These are phyloP conservation scores for Eurytoma adleriae DNA, from an alignment of 2,888 invertebrate species.

Conservation along the genomic window DNA sequence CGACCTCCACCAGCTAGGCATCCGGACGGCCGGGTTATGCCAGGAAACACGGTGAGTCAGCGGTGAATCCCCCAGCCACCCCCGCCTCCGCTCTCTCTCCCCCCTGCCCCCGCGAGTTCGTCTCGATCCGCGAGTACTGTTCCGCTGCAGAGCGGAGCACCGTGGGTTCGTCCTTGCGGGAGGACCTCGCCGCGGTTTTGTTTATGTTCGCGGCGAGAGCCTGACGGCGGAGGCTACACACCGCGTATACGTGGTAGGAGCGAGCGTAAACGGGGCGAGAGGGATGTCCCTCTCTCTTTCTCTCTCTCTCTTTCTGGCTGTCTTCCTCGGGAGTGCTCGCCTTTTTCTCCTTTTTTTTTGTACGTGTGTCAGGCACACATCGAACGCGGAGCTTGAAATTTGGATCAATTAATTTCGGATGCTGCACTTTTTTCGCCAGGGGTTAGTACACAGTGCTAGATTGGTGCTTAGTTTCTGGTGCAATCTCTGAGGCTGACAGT, in stretches of 20 bases:
- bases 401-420: constrained; percentile 44
- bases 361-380: constrained; percentile 28
- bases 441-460: not conserved
- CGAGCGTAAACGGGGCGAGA: constrained; percentile 40
- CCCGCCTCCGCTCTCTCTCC: not conserved
- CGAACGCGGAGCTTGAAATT: constrained; percentile 21
- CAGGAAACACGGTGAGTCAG: constrained; percentile 49
- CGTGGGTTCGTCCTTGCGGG: constrained; percentile 28
- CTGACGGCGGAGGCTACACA: too few species aligned
- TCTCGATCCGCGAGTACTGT: not conserved
- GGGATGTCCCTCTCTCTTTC: constrained; percentile 16
- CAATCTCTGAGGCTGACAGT: not conserved
- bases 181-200: not conserved
- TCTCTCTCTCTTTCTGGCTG: not conserved
- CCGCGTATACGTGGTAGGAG: not conserved
- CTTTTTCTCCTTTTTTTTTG: constrained; percentile 21
- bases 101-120: not conserved
- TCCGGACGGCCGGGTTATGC: constrained; percentile 32
- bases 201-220: not conserved
- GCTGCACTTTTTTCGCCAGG: not conserved
- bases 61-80: not conserved
- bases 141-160: not conserved
- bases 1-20: not conserved
- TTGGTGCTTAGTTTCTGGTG: not conserved
- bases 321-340: not conserved